phyloP scores from a whole-genome alignment of 2,797 vertebrate species.

The Jordanella pulchra region DNA sequence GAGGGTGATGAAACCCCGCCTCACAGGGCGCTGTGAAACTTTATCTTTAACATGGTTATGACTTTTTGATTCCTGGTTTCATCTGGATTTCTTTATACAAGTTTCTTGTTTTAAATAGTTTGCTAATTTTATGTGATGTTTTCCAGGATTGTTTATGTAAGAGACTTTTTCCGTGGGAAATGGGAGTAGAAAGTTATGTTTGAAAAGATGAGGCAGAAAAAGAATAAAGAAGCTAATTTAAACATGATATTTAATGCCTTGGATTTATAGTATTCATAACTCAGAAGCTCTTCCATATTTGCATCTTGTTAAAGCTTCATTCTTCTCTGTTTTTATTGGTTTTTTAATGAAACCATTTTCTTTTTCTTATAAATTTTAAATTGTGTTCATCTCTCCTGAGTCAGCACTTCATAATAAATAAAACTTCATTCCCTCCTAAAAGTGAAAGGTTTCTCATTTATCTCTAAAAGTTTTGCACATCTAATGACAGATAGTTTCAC shows the following conservation, averaged over 20 bases:
- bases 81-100: slow-evolving; percentile 41
- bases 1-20: not conserved
- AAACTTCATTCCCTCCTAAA: not conserved
- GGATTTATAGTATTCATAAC: not conserved
- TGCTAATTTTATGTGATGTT: slow-evolving; percentile 51
- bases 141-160: slow-evolving; percentile 49
- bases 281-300: not conserved
- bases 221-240: not conserved
- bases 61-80: slow-evolving; percentile 30
- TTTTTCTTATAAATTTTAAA: not conserved
- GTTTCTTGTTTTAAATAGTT: slow-evolving; percentile 29
- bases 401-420: not conserved
- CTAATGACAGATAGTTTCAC: too few species aligned
- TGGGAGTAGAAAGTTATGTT: slow-evolving; percentile 52
- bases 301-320: not conserved
- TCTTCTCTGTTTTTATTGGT: not conserved
- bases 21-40: slow-evolving; percentile 27
- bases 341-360: not conserved
- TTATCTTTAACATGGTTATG: too few species aligned
- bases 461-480: not conserved
- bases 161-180: slow-evolving; percentile 56
- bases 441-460: too few species aligned
- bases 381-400: not conserved
- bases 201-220: slow-evolving; percentile 39
- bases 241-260: not conserved